Evolutionary conservation across 2,113 vertebrate genomes (phyloP).

Genomic region (Brachyhypopomus gauderio): DNA sequence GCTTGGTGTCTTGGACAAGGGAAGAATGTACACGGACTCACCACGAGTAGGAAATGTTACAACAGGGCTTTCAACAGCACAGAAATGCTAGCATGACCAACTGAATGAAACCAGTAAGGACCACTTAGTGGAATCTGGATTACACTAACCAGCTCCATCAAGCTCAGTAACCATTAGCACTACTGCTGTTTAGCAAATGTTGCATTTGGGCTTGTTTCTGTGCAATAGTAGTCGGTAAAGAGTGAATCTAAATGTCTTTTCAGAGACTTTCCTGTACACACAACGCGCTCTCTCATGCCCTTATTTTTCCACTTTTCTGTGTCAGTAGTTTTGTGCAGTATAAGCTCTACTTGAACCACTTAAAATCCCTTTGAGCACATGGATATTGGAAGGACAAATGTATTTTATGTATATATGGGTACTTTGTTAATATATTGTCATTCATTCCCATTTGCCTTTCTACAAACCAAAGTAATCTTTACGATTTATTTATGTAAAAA

Average conservation of each 20-base stretch:
- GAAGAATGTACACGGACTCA: background rate
- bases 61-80: background rate
- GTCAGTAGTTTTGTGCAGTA: background rate
- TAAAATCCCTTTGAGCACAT: background rate
- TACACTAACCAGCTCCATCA: background rate
- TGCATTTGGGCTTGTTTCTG: too few species aligned
- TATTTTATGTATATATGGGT: constrained; percentile 19
- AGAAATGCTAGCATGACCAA: background rate
- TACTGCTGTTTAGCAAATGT: background rate
- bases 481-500: constrained; percentile 36
- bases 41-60: background rate
- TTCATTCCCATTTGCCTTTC: constrained; percentile 40
- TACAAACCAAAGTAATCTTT: constrained; percentile 50
- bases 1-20: background rate
- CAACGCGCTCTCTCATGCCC: background rate
- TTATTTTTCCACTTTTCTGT: background rate
- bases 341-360: background rate
- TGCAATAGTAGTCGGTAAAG: background rate
- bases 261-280: background rate
- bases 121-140: background rate
- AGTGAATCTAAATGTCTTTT: background rate
- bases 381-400: background rate
- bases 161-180: background rate
- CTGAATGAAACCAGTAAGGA: background rate
- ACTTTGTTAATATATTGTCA: constrained; percentile 27